Base-by-base conservation (phyloP, 2,888 invertebrate genomes). In the Rotaria magnacalcarata region DNA sequence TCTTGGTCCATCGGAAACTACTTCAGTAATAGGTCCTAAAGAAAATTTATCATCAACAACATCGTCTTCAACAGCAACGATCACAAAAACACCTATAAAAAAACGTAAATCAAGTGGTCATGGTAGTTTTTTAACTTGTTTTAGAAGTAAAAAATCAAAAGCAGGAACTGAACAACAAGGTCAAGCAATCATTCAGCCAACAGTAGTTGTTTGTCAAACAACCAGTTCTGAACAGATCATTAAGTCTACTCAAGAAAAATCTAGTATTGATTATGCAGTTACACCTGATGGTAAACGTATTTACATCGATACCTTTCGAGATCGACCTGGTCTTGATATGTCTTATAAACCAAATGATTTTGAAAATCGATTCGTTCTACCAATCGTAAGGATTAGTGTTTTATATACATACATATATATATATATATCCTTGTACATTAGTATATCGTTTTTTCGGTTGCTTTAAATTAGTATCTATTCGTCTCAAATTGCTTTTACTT, bases 321-420 rank as follows among this genome's bases (percentile, higher is more conserved):
- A 47, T 47, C 80, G 80, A 47, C 80, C 80, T 47, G 80, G 80
- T n/a, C 43, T 80, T 21, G 80, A 80, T n/a, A 80, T 80, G 80
- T 47, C 80, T 3, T 80, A 80, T 47, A 47, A 24, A 14, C 80
- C 80, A 47, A 21, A 24, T 80, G 47, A 80, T 80, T 80, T 80
- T 47, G 80, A 80, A 80, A 47, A 21, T 47, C 24, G 47, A 47
- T 80, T 47, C 47, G 24, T 80, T 43, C 11, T 47, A 80, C 80
- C 80, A 16, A 80, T 47, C 19, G 80, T 80, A 80, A 80, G 80
- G 54, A 54, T 54, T 54, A 54, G 10, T 21, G 21, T 54, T 3
- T 54, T 21, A 52, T 16, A 52, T 52, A 52, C 4, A 52, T 52
- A 11, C 16, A 16, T 52, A 16, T 52, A 52, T 16, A 3, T 52